A percentile compares a stretch with the other conserved stretches of the same genome.
Conservation (phyloP, 2,888 invertebrate species). For the Kryphioiulus occultus region DNA sequence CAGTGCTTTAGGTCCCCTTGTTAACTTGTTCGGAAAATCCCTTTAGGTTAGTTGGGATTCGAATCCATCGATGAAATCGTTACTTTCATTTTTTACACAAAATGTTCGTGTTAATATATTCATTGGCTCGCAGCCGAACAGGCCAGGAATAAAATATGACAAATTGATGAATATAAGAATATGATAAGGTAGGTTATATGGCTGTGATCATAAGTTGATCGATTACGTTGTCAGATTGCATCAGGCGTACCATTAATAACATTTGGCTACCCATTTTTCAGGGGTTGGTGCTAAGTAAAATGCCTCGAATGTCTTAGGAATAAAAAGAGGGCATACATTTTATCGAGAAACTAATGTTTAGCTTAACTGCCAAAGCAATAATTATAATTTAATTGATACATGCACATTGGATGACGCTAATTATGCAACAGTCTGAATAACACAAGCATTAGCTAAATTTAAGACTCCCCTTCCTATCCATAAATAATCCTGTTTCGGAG, state of each 20-base stretch:
- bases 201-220: neutral
- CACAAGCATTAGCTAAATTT: too few relatives aligned
- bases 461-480: too few relatives aligned
- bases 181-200: conserved; percentile 35
- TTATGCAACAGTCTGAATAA: too few relatives aligned
- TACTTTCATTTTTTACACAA: neutral
- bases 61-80: conserved; percentile 10
- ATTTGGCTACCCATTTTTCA: neutral
- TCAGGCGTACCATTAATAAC: neutral
- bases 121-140: neutral
- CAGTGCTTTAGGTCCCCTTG: neutral
- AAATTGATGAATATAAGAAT: conserved; percentile 35
- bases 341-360: neutral
- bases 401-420: neutral
- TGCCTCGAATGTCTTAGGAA: neutral
- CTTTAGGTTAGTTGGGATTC: neutral
- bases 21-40: neutral
- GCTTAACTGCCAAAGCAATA: neutral
- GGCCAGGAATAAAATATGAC: neutral
- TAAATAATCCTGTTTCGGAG: too few relatives aligned
- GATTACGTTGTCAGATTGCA: conserved; percentile 31
- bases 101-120: conserved; percentile 17
- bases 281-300: neutral
- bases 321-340: neutral
- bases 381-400: neutral